A percentile compares a stretch with the other conserved stretches of the same genome.
Conservation (phyloP, 2,797 vertebrate genomes). For the Manis pentadactyla region DNA sequence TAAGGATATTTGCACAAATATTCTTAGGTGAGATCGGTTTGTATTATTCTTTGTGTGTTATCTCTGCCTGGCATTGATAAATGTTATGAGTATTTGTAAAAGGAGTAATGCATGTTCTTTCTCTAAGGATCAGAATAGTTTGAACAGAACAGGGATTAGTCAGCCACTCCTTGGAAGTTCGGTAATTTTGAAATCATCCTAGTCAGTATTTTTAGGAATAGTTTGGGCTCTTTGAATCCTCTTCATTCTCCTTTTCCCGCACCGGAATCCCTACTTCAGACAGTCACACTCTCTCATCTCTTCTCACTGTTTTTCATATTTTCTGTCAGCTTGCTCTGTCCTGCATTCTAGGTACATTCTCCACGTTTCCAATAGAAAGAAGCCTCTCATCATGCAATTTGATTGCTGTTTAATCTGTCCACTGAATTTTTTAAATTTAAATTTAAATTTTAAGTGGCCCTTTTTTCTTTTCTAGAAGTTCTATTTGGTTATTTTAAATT, state of each 20-base stretch:
- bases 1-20: not conserved
- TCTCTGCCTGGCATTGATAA: not conserved
- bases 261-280: not conserved
- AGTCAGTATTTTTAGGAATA: slow-evolving; percentile 21
- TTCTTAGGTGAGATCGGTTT: slow-evolving; percentile 19
- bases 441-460: not conserved
- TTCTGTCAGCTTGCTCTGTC: not conserved
- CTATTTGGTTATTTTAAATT: slow-evolving; percentile 8
- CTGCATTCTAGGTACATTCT: not conserved
- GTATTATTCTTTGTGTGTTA: not conserved
- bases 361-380: slow-evolving; percentile 1
- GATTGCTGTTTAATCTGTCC: not conserved
- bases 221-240: not conserved
- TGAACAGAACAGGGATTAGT: slow-evolving; percentile 5
- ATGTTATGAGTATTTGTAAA: slow-evolving; percentile 5
- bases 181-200: not conserved
- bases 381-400: not conserved
- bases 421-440: not conserved
- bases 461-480: not conserved
- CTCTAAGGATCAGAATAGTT: not conserved
- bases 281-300: not conserved
- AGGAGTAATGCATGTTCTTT: not conserved
- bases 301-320: not conserved
- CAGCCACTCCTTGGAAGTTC: not conserved
- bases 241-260: not conserved